phyloP scores from a whole-genome alignment of 1,140 invertebrate species.

The Euglossa dilemma region DNA sequence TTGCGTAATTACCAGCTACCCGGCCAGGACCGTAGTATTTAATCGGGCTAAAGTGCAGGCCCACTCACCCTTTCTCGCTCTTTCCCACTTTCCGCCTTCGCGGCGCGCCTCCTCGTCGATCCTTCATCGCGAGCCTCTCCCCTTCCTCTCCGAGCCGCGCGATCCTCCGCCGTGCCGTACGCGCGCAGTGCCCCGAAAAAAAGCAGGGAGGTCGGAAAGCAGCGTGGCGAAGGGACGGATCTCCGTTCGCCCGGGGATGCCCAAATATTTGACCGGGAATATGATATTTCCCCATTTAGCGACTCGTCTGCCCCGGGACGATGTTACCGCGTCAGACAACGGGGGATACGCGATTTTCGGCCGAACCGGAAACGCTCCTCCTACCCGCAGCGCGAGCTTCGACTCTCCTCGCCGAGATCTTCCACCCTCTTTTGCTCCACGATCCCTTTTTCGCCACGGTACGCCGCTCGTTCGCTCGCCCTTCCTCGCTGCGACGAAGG shows the following conservation, averaged over 20 bases:
- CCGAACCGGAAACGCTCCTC: constrained; percentile 24
- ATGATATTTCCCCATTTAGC: constrained; percentile 66
- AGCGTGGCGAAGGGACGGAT: constrained; percentile 51
- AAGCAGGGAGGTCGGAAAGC: constrained; percentile 41
- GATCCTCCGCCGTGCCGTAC: constrained; percentile 42
- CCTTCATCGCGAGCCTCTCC: background rate
- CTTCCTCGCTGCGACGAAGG: background rate
- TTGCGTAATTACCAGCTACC: constrained; percentile 72
- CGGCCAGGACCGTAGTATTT: constrained; percentile 68
- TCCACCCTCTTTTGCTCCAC: background rate
- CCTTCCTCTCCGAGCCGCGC: background rate
- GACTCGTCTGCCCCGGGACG: constrained; percentile 12
- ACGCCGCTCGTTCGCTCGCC: background rate
- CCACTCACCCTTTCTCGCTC: constrained; percentile 34
- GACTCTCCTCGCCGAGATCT: background rate
- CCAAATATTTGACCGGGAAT: constrained; percentile 70
- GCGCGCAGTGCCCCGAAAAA: constrained; percentile 48
- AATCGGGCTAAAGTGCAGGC: constrained; percentile 72
- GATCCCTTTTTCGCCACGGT: constrained; percentile 18
- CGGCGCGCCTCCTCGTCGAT: background rate
- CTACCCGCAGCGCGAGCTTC: background rate
- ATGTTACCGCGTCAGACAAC: background rate
- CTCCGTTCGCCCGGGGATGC: constrained; percentile 27
- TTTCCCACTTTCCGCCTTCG: background rate
- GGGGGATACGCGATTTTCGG: constrained; percentile 9